phyloP scores from a whole-genome alignment of 2,888 invertebrate genomes.

The Protonemura montana region DNA sequence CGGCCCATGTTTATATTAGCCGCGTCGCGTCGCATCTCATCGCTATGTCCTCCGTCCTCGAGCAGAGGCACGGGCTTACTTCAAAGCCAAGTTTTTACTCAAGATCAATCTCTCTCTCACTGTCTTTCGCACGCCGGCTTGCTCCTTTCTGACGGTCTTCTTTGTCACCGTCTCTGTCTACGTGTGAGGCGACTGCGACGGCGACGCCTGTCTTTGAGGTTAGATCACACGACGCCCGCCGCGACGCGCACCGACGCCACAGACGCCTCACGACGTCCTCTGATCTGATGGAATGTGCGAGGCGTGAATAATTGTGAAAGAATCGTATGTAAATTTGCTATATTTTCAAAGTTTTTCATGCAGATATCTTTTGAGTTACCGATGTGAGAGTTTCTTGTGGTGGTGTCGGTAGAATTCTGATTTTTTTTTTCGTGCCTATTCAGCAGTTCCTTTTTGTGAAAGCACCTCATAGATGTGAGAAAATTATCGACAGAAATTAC shows the following conservation, averaged over 20 bases:
- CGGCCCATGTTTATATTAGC: conserved; percentile 30
- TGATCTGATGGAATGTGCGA: conserved; percentile 9
- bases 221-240: background rate
- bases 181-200: background rate
- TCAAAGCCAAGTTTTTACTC: conserved; percentile 48
- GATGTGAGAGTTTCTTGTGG: background rate
- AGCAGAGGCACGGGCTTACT: conserved; percentile 34
- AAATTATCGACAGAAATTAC: background rate
- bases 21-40: background rate
- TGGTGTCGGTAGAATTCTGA: background rate
- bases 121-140: background rate
- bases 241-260: background rate
- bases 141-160: too few species aligned
- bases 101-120: conserved; percentile 43
- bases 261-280: background rate
- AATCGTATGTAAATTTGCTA: conserved; percentile 31
- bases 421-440: background rate
- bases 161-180: background rate
- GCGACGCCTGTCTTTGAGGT: conserved; percentile 29
- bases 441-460: background rate
- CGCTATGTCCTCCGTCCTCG: background rate
- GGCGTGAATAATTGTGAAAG: conserved; percentile 32
- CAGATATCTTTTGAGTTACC: background rate
- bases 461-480: background rate
- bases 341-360: background rate